Evolutionary conservation across 2,797 vertebrate genomes (phyloP), one percentile per base, ranked within the genome.

Genomic region (Tarsius wallacei): DNA sequence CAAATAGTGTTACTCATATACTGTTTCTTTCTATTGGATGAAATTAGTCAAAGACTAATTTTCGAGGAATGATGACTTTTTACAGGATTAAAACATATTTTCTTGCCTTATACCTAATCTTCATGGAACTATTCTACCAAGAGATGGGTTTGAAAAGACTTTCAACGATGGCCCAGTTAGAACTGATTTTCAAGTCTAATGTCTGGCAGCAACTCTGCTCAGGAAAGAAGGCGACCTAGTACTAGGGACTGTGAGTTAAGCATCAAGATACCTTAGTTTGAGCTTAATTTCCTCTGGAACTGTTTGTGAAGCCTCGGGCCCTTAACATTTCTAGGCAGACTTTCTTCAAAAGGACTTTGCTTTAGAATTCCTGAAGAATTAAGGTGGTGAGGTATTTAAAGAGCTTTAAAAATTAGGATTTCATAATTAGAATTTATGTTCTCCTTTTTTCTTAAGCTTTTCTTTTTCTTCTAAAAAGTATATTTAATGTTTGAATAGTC

Each of bases 1-100:
- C 17, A 55, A 47, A 26, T 51, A 4, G 2, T 15, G 26, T 36
- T 19, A 7, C n/a, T 80, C 49, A 19, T 14, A 61, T 36, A 11
- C 36, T 0, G 0, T 85, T 92, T 91, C 47, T 55, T 7, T 73
- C n/a, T 31, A 42, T 42, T 42, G 42, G 42, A 42, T 42, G 42
- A 42, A 42, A 42, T 42, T 42, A 42, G 42, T 42, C 42, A 42
- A n/a, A n/a, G 53, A 71, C 51, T 61, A 24, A 24, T 68, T 87
- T 70, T 71, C 84, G 66, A 70, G 36, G 59, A 88, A 76, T 33
- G 33, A 49, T 93, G 42, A 47, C 21, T 78, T 85, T 53, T 85
- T 51, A 77, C 13, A 24, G 47, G 61, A 53, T 76, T 71, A 89
- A 42, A 81, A 15, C 53, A 19, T 21, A 2, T 86, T 73, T 68